Evolutionary conservation across 2,888 invertebrate species (phyloP), one percentile per base, ranked within the genome.

Genomic region (Melipona bicolor): DNA sequence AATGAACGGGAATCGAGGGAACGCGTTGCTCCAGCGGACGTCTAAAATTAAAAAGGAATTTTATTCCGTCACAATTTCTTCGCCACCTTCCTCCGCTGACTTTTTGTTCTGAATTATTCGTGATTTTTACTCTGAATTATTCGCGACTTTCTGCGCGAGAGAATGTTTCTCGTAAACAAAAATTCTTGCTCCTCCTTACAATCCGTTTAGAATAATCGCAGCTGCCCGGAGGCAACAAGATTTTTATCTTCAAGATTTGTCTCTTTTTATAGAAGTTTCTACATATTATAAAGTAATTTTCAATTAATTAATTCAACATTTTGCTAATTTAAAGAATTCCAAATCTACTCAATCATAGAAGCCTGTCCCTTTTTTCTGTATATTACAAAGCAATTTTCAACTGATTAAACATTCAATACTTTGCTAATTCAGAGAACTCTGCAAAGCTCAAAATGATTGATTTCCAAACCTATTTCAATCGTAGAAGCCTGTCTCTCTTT

Each of bases 21-120:
- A 74, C 54, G 19, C 4, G 65, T 21, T 64, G 32, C 27, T 67
- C 54, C 54, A 76, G 61, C 32, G 43, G 9, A 15, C n/a, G 52
- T 79, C 80, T 81, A 79, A 81, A 81, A 81, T 79, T 81, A 79
- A 81, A 73, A 73, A 64, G 43, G 64, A 73, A 65, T 54, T 43
- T 50, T 50, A 68, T 68, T 64, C 64, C 62, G 32, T 68, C 62
- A 17, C 62, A 79, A 56, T 64, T 64, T 64, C 64, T 64, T 32
- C 64, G 17, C 15, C 21, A 36, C 49, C n/a, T 54, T 71, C 36
- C 43, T 36, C 52, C 32, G 73, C 43, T 36, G 32, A 65, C 54
- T 65, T 74, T 32, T 65, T 19, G n/a, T 65, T 24, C 36, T 32
- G 43, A 65, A 74, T 65, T 67, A 75, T 67, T 75, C 19, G 36